Conservation (phyloP, 1,140 invertebrate species). For the Papilio machaon region DNA sequence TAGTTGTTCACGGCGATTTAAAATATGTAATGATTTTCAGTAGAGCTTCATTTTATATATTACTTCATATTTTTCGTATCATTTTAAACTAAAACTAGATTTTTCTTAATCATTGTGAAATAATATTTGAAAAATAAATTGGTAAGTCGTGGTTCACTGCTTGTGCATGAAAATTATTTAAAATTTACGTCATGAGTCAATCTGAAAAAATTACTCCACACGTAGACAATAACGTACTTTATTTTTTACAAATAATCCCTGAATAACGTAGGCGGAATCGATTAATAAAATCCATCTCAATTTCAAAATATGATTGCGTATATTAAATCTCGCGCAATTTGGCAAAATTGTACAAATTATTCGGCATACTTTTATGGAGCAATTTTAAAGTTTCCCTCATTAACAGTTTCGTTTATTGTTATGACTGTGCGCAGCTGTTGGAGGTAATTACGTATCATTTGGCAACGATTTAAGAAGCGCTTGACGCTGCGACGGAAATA, state of each 20-base stretch:
- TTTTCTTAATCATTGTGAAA: not conserved
- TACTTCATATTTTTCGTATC: not conserved
- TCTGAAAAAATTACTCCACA: no score
- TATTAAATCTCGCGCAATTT: conserved; percentile 37
- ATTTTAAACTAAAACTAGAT: not conserved
- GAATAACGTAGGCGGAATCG: not conserved
- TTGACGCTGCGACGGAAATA: conserved; percentile 7
- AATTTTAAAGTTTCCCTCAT: conserved; percentile 32
- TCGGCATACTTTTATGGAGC: conserved; percentile 33
- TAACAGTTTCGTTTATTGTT: conserved; percentile 35
- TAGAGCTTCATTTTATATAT: conserved; percentile 5
- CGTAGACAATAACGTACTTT: not conserved
- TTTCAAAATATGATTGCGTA: conserved; percentile 13
- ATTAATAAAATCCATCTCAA: not conserved
- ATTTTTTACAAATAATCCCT: not conserved
- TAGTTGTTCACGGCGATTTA: conserved; percentile 6
- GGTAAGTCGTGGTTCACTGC: no score
- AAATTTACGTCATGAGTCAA: no score
- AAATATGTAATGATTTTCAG: not conserved
- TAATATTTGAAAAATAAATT: not conserved
- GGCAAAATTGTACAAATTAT: conserved; percentile 27
- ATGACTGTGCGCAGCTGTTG: conserved; percentile 9
- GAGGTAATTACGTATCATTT: conserved; percentile 33
- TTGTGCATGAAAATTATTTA: no score
- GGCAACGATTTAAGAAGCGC: conserved; percentile 34